Evolutionary conservation across 2,113 vertebrate species (phyloP), one percentile per base, ranked within the genome.

Genomic region (Leptodactylus fuscus): DNA sequence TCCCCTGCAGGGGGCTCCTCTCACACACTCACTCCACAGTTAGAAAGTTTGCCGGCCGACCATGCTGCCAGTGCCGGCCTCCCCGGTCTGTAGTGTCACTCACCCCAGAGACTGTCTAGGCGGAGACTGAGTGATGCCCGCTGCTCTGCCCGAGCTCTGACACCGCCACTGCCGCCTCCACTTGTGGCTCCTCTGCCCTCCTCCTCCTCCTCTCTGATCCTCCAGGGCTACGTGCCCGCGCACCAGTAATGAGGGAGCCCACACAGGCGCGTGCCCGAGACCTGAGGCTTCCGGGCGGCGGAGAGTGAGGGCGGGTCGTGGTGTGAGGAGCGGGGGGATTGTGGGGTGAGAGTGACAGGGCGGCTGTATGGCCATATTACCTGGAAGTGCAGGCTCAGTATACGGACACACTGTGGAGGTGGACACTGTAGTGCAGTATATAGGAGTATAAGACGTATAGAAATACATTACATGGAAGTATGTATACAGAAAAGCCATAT

Each of bases 191-290:
- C 38, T n/a, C n/a, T 44, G 44, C 24, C 73, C 73, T 76, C 38
- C 70, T 74, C 70, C 71, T 44, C 41, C n/a, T n/a, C n/a, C n/a
- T n/a, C n/a, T n/a, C n/a, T 48, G 41, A 48, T 32, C 74, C 74
- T 76, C 48, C 48, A 46, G 49, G 46, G 51, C 44, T 5, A 24
- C 74, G 74, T 32, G 48, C 48, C 41, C 74, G 46, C 27, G 74
- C 27, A 32, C 29, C 69, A n/a, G 9, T 22, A 41, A 71, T 70
- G 67, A 16, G 16, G 34, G 20, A 36, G 20, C 3, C 7, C 38
- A 12, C 34, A 44, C 16, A 29, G 11, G 75, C 75, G 75, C 75
- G 75, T 8, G 5, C 27, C 74, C 24, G 74, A 44, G 36, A n/a
- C 0, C 24, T 2, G 18, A 32, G 32, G 75, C 49, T 78, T 78